Evolutionary conservation across 1,140 invertebrate genomes (phyloP).

Genomic region (Colletes latitarsis): DNA sequence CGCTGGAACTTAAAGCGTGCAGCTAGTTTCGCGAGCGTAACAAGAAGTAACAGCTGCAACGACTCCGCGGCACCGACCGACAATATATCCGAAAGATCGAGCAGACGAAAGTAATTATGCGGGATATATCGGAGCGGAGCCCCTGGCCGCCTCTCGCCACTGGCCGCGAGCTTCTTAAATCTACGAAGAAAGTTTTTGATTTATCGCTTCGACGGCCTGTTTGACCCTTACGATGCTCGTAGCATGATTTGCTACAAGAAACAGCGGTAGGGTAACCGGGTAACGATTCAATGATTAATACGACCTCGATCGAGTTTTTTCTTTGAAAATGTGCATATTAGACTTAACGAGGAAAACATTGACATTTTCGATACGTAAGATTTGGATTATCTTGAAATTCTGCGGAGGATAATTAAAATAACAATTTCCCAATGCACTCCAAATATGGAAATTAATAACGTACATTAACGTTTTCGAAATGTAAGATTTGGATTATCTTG

Average conservation of each 20-base stretch:
- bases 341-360: no score
- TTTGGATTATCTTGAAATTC: no score
- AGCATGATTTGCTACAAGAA: background rate
- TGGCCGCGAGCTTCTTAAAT: slow-evolving; percentile 53
- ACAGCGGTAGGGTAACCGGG: background rate
- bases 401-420: no score
- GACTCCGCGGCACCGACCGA: slow-evolving; percentile 41
- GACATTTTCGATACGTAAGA: no score
- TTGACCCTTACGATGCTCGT: background rate
- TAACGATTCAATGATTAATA: no score
- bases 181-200: slow-evolving; percentile 60
- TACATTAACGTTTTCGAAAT: no score
- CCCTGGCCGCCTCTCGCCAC: slow-evolving; percentile 1
- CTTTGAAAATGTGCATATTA: no score
- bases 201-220: slow-evolving; percentile 51
- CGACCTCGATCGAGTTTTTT: no score
- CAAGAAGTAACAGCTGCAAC: slow-evolving; percentile 68
- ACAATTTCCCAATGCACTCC: no score
- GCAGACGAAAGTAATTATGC: slow-evolving; percentile 68
- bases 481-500: no score
- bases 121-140: slow-evolving; percentile 59
- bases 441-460: no score
- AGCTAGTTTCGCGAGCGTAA: slow-evolving; percentile 62
- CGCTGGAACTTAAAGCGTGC: slow-evolving; percentile 57
- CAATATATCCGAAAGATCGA: slow-evolving; percentile 63